Conservation (phyloP, 2,888 invertebrate genomes). For the Drosophila vallismaia region DNA sequence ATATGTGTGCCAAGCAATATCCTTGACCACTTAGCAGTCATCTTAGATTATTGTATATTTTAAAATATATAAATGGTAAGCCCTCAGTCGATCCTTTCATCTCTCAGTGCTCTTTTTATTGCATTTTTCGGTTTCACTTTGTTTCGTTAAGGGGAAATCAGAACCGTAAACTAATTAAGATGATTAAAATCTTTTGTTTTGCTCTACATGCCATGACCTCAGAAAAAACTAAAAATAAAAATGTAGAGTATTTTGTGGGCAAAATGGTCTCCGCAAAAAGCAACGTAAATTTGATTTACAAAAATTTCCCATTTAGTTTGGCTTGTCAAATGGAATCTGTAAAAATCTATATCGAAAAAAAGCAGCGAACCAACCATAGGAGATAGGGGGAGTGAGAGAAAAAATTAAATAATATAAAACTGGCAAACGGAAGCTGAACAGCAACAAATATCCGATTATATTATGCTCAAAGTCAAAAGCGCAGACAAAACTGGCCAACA, state of each 20-base stretch:
- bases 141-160: slow-evolving; percentile 37
- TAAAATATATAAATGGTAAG: background rate
- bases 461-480: slow-evolving; percentile 80
- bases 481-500: slow-evolving; percentile 71
- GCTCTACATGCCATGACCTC: slow-evolving; percentile 1
- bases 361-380: background rate
- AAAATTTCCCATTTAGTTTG: slow-evolving; percentile 51
- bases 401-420: slow-evolving; percentile 68
- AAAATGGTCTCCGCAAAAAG: slow-evolving; percentile 24
- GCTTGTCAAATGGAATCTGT: slow-evolving; percentile 53
- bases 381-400: slow-evolving; percentile 6
- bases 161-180: slow-evolving; percentile 70
- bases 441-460: slow-evolving; percentile 79
- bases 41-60: background rate
- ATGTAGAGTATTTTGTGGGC: background rate
- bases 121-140: slow-evolving; percentile 23
- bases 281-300: slow-evolving; percentile 41
- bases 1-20: background rate
- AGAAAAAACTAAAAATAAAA: background rate
- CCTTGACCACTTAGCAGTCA: background rate
- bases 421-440: slow-evolving; percentile 48
- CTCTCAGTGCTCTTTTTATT: background rate
- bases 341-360: slow-evolving; percentile 51
- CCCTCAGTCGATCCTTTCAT: background rate
- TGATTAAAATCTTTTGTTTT: slow-evolving; percentile 64